Base-by-base conservation (phyloP, 1,140 invertebrate genomes). In the Hyles vespertilio region DNA sequence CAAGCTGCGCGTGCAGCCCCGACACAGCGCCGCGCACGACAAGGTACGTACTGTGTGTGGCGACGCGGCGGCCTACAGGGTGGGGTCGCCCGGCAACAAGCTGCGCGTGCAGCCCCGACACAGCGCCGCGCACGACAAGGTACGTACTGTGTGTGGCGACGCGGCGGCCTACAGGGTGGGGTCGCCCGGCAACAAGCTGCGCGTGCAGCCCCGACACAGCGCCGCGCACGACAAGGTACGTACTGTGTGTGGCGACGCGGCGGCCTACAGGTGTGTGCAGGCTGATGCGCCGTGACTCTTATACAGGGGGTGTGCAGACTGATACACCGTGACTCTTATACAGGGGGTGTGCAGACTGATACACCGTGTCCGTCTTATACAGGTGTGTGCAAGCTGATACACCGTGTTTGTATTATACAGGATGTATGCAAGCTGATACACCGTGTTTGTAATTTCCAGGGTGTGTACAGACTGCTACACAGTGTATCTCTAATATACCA, bases 201-300 rank as follows among this genome's bases (percentile, higher is more conserved):
- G 51, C 0, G 56, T 66, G 11, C 61, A 59, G 5, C 70, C 62
- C 11, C 36, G 36, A 40, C 36, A 40, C 36, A 5, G 33, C 50
- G 43, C 36, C 34, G 43, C 52, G 8, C 61, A 61, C n/a, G 69
- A 75, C 53, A 77, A 76, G 71, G 79, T 81, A 65, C 7, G 2
- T 22, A 22, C 22, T 22, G 22, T 22, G 72, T 5, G 69, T 79
- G 10, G 51, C 55, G 54, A 45, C 7, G 33, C 32, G 32, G 52
- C 58, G 36, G 57, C 61, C 7, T 81, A 79, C 63, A 64, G 59
- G 69, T 22, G 22, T 22, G 22, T 22, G 22, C 22, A 22, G 22
- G 22, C 22, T 22, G 22, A 22, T 22, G 2, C 22, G 2, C 22
- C 2, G 22, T 22, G 22, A 22, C n/a, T n/a, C n/a, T 22, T 22